A percentile compares a stretch with the other conserved stretches of the same genome.
These are phyloP conservation scores for Chelonus formosanus DNA, from an alignment of 2,888 invertebrate genomes.

Conservation along the genomic window DNA sequence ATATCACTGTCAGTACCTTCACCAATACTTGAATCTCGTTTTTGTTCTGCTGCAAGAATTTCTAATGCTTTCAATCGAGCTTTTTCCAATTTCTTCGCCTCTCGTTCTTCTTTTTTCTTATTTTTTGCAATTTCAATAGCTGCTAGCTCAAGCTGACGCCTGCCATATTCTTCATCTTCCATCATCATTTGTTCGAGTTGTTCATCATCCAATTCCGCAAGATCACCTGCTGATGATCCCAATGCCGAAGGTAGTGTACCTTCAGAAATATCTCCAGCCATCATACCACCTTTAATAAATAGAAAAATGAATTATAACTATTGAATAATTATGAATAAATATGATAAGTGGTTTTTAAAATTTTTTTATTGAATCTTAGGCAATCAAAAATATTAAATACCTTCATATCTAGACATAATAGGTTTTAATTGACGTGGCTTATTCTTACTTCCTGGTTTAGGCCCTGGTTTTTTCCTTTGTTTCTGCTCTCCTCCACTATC, in stretches of 20 bases:
- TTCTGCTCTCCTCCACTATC: constrained; percentile 53
- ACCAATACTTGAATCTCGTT: constrained; percentile 53
- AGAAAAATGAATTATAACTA: not conserved
- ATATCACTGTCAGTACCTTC: constrained; percentile 58
- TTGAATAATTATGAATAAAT: not conserved
- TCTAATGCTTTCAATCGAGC: constrained; percentile 60
- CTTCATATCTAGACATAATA: constrained; percentile 21
- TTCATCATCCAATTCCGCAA: constrained; percentile 60
- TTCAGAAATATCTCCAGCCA: constrained; percentile 44
- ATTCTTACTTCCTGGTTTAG: constrained; percentile 62
- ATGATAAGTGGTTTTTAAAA: not conserved
- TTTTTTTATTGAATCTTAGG: not conserved
- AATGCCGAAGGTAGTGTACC: constrained; percentile 46
- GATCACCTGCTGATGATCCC: constrained; percentile 56
- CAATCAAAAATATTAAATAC: not conserved
- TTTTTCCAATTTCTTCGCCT: constrained; percentile 60
- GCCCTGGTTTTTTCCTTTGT: constrained; percentile 61
- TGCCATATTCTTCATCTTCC: constrained; percentile 72
- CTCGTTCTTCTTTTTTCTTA: constrained; percentile 60
- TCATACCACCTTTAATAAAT: constrained; percentile 30
- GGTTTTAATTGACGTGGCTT: constrained; percentile 49
- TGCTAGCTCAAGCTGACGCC: constrained; percentile 67
- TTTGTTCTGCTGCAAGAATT: constrained; percentile 58
- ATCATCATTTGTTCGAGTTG: constrained; percentile 68
- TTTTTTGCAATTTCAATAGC: constrained; percentile 62